Evolutionary conservation across 2,888 invertebrate species (phyloP).

Genomic region (Geophilus truncorum): DNA sequence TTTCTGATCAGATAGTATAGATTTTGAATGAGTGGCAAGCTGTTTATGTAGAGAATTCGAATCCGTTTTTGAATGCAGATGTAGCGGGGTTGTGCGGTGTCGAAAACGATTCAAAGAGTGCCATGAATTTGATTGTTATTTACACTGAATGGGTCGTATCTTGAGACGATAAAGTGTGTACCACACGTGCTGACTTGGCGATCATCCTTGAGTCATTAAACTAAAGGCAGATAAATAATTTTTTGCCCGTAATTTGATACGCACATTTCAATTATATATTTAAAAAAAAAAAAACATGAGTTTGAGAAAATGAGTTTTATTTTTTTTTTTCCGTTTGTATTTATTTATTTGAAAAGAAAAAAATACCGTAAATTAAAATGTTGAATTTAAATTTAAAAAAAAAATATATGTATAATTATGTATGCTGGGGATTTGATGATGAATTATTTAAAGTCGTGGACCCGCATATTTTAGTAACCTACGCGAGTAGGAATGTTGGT

Average conservation of each 20-base stretch:
- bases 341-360: neutral
- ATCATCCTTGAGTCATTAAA: slow-evolving; percentile 12
- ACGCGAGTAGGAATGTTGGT: neutral
- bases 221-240: neutral
- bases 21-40: neutral
- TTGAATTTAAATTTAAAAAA: neutral
- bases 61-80: slow-evolving; percentile 1
- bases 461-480: slow-evolving; percentile 2
- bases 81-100: slow-evolving; percentile 9
- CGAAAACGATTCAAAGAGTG: slow-evolving; percentile 21
- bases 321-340: neutral
- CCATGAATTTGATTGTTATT: slow-evolving; percentile 22
- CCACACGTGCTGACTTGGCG: slow-evolving; percentile 16
- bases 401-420: neutral
- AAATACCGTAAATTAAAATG: neutral
- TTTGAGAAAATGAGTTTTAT: too few species aligned
- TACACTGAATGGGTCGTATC: slow-evolving; percentile 21
- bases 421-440: neutral
- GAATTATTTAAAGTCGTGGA: neutral
- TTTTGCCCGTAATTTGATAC: neutral
- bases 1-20: neutral
- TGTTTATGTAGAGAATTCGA: neutral
- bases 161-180: slow-evolving; percentile 17
- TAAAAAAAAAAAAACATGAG: neutral
- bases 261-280: neutral